Conservation (phyloP, 1,140 invertebrate species). For the Amyelois transitella region DNA sequence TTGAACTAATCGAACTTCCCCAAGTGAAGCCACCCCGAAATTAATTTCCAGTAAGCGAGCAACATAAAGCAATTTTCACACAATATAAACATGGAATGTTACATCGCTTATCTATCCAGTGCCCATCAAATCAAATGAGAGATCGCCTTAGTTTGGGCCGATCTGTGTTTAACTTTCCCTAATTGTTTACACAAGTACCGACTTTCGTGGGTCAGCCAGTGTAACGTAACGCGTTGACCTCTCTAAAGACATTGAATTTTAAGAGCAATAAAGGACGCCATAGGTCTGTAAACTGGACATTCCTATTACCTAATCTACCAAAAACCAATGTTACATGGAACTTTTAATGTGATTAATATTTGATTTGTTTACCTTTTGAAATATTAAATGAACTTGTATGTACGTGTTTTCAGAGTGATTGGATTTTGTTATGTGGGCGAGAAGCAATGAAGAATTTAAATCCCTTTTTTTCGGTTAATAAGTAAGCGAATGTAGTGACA, state of each 20-base stretch:
- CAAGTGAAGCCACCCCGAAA: background rate
- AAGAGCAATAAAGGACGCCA: background rate
- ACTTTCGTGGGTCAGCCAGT: constrained; percentile 19
- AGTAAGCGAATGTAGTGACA: too few species aligned
- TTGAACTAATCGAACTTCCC: background rate
- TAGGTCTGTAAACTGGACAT: constrained; percentile 9
- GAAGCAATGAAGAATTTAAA: too few species aligned
- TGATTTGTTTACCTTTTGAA: constrained; percentile 27
- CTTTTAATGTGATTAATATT: constrained; percentile 40
- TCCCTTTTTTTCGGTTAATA: too few species aligned
- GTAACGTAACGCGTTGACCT: constrained; percentile 6
- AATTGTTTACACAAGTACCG: constrained; percentile 35
- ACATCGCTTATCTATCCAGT: background rate
- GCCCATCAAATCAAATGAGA: constrained; percentile 21
- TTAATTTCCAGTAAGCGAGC: background rate
- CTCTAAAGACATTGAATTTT: background rate
- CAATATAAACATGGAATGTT: constrained; percentile 1
- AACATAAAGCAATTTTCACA: background rate
- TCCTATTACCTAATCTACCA: constrained; percentile 20
- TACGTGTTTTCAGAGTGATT: too few species aligned
- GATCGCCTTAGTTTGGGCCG: constrained; percentile 30
- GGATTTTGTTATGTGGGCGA: too few species aligned
- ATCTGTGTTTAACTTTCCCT: constrained; percentile 43
- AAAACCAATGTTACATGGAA: constrained; percentile 30
- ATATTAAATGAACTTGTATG: too few species aligned